A percentile compares a stretch with the other conserved stretches of the same genome.
These are phyloP conservation scores for Panurus biarmicus DNA, from an alignment of 2,113 vertebrate genomes.

Conservation along the genomic window DNA sequence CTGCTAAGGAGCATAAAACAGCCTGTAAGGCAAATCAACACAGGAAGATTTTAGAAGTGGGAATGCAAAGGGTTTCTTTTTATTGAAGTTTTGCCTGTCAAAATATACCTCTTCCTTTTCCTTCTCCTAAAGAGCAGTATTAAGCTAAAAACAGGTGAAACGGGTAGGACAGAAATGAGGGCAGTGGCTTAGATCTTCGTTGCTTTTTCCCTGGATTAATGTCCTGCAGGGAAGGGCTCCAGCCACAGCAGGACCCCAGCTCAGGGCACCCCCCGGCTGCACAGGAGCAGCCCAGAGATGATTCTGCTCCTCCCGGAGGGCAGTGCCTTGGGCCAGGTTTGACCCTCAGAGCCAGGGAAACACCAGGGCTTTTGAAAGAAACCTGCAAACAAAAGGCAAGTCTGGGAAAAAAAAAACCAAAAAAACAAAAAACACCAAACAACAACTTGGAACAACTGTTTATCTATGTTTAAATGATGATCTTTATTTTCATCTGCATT, in stretches of 20 bases:
- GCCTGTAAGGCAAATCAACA: not conserved
- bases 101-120: not conserved
- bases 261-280: not conserved
- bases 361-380: not conserved
- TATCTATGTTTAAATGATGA: no score
- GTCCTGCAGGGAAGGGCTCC: not conserved
- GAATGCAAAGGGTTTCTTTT: not conserved
- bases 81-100: not conserved
- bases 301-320: not conserved
- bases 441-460: not conserved
- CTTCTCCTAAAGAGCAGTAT: not conserved
- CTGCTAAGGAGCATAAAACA: not conserved
- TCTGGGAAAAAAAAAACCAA: not conserved
- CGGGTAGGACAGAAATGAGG: not conserved
- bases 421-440: accelerated
- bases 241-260: not conserved
- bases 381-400: not conserved
- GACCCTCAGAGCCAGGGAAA: not conserved
- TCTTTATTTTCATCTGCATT: not conserved
- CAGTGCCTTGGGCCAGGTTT: accelerated
- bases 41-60: not conserved
- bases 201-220: not conserved
- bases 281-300: not conserved
- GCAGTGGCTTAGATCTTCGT: not conserved
- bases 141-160: not conserved